Base-by-base conservation (phyloP, 2,797 vertebrate species). In the Lemur catta region DNA sequence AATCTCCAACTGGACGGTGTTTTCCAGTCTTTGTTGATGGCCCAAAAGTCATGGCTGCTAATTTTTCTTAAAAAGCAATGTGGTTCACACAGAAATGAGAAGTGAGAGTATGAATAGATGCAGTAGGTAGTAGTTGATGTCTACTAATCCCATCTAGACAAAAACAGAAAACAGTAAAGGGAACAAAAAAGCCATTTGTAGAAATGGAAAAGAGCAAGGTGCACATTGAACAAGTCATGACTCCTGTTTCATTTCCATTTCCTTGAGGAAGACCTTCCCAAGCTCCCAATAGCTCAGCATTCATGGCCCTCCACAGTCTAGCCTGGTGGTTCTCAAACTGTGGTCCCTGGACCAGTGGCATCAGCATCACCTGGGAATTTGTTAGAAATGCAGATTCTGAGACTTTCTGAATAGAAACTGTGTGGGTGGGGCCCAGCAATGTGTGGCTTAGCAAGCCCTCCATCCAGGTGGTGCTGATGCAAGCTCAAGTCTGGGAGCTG, bases 131-230 rank as follows among this genome's bases (percentile, higher is more conserved):
- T 46, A 33, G 35, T 57, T 15, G 59, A 12, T 63, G 28, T 91
- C 69, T 71, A 3, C 17, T 33, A 26, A 75, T 55, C 30, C 48
- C n/a, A 8, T 43, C 48, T 41, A 15, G 8, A 35, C 12, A n/a
- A 33, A 93, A 69, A 28, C 75, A 87, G 35, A 84, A 85, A 78
- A 41, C 30, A 76, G 48, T 13, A 26, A 88, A 85, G 46, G 46
- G 38, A 41, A 72, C 95, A 50, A 74, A 79, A 84, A 89, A 82
- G 93, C 90, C 88, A 41, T n/a, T 89, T 94, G 92, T 93, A 81
- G 95, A 97, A 98, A 96, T 30, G 72, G 82, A 92, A 86, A 97
- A 96, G 97, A 96, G 57, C 52, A 97, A 72, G 95, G 91, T 81
- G 35, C 20, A n/a, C 52, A 22, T 52, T 43, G 35, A 78, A 80